Base-by-base conservation (phyloP, 2,113 vertebrate species). In the Plotosus lineatus region DNA sequence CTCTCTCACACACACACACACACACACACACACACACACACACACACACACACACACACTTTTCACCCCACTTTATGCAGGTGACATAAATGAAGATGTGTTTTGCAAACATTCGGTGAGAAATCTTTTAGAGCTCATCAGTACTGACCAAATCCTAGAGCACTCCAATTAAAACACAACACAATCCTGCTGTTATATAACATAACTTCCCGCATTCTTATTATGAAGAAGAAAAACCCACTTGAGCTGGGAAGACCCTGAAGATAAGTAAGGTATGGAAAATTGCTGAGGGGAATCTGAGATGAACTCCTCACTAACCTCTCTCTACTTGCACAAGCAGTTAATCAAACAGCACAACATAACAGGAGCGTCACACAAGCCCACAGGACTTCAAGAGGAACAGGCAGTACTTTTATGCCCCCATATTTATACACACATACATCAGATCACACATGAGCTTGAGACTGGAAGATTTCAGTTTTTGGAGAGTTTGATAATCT, bases 331-430 rank as follows among this genome's bases (percentile, higher is more conserved):
- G 68, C 77, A 82, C 50, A 78, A 69, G 46, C 72, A 82, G 74
- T 73, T 80, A 65, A 68, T 82, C 82, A 82, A 82, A 82, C 55
- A 79, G 42, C 21, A 38, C 44, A 72, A 33, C 58, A 78, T 50
- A 63, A 82, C 78, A 60, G 63, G 38, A 72, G 61, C 56, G 83
- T 61, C 80, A 79, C 56, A 75, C 65, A 51, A 75, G 31, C 31
- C 53, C 76, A 50, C 69, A 78, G 77, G 50, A 80, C 80, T 80
- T 74, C 42, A 61, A 17, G 1, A 21, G 44, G 76, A 79, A 85
- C 76, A 85, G 36, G 56, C 9, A 71, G 83, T 82, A 38, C 83
- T 28, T 75, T 28, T 58, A 75, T 50, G 31, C 51, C 42, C 53
- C 17, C 19, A 28, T 48, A 40, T n/a, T 73, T 72, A 21, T 40